Conservation (phyloP, 2,797 vertebrate species). For the Aotus griseimembra region DNA sequence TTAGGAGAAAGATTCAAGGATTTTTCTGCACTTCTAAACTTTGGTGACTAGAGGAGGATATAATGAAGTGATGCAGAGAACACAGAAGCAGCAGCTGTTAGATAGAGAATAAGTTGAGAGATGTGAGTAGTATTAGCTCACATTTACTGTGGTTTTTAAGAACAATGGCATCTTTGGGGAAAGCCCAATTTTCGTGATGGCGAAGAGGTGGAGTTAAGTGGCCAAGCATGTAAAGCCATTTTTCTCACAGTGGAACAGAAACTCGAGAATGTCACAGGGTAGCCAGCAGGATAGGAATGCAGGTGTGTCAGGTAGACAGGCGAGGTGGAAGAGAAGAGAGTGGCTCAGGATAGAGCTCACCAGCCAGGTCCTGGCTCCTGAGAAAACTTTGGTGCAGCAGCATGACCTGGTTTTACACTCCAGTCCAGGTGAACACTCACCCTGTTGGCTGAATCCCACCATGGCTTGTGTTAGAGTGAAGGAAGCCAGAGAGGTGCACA, state of each 20-base stretch:
- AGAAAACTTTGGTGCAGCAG: fast-evolving
- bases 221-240: background rate
- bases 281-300: background rate
- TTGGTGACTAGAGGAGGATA: background rate
- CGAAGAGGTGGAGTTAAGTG: background rate
- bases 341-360: background rate
- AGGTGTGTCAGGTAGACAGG: no score
- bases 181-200: background rate
- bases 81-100: background rate
- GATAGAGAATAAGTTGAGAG: background rate
- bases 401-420: background rate
- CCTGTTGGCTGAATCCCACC: background rate
- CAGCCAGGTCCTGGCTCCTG: background rate
- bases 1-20: background rate
- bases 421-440: background rate
- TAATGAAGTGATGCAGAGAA: background rate
- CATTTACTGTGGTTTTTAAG: background rate
- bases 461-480: background rate
- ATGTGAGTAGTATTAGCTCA: background rate
- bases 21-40: background rate
- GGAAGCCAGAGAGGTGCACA: background rate
- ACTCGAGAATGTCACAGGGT: background rate
- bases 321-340: background rate
- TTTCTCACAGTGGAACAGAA: background rate
- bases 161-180: background rate